Conservation (phyloP, 2,888 invertebrate species). For the Drosophila paracracens region DNA sequence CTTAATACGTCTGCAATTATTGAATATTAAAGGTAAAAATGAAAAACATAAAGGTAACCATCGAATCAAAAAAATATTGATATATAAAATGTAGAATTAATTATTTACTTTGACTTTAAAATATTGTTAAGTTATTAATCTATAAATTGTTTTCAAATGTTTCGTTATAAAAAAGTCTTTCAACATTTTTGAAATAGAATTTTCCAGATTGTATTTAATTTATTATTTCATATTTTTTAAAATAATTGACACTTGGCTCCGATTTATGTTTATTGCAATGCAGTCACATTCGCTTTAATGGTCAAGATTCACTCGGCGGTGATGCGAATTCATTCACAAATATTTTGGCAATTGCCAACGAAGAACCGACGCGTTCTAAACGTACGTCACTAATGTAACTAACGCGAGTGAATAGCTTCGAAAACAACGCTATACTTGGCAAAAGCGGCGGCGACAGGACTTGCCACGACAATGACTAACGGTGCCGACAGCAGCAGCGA, state of each 20-base stretch:
- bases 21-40: background rate
- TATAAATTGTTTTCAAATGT: background rate
- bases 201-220: constrained; percentile 3
- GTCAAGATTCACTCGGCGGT: constrained; percentile 16
- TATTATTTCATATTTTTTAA: background rate
- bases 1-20: background rate
- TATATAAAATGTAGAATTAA: background rate
- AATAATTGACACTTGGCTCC: constrained; percentile 27
- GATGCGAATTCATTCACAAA: constrained; percentile 55
- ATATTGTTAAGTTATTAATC: background rate
- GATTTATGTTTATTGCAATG: constrained; percentile 1
- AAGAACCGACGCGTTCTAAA: constrained; percentile 55
- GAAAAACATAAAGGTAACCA: background rate
- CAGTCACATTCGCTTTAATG: constrained; percentile 8
- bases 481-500: constrained; percentile 36
- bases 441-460: constrained; percentile 48
- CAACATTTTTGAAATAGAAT: background rate
- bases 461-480: constrained; percentile 43
- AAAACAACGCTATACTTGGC: constrained; percentile 38
- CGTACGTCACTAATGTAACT: constrained; percentile 64
- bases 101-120: background rate
- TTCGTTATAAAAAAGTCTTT: background rate
- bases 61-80: background rate
- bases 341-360: constrained; percentile 39
- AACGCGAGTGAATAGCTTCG: constrained; percentile 43